Conservation (phyloP, 2,888 invertebrate genomes). For the Agriopis aurantiaria region DNA sequence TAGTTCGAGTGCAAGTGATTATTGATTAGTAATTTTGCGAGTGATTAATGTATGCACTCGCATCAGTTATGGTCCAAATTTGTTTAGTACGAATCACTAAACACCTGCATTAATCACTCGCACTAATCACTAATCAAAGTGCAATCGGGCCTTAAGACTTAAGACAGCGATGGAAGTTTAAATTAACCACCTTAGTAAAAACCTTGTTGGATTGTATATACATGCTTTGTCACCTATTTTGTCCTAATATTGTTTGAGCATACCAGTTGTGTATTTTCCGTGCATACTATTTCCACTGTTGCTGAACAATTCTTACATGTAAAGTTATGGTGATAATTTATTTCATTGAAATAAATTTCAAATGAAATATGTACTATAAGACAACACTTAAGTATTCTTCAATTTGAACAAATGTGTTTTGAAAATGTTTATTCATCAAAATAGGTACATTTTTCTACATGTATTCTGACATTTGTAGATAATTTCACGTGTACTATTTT, state of each 20-base stretch:
- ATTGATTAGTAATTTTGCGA: no score
- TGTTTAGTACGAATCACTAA: no score
- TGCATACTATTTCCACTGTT: not conserved
- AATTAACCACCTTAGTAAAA: no score
- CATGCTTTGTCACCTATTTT: constrained; percentile 2
- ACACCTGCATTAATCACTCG: no score
- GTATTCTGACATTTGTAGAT: constrained; percentile 44
- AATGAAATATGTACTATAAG: not conserved
- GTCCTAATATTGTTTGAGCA: not conserved
- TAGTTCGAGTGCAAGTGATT: no score
- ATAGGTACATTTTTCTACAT: no score
- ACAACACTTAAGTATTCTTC: not conserved
- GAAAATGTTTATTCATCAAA: not conserved
- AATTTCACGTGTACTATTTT: constrained; percentile 33
- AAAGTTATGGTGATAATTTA: not conserved
- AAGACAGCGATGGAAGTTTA: no score
- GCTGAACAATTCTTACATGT: no score
- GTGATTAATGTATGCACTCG: no score
- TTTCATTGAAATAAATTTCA: not conserved
- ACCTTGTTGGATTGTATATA: not conserved
- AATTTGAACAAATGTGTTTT: not conserved
- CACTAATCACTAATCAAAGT: no score
- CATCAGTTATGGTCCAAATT: no score
- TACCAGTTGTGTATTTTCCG: not conserved
- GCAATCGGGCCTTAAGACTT: no score